phyloP scores from a whole-genome alignment of 2,888 invertebrate species.

The Agrilus mali region DNA sequence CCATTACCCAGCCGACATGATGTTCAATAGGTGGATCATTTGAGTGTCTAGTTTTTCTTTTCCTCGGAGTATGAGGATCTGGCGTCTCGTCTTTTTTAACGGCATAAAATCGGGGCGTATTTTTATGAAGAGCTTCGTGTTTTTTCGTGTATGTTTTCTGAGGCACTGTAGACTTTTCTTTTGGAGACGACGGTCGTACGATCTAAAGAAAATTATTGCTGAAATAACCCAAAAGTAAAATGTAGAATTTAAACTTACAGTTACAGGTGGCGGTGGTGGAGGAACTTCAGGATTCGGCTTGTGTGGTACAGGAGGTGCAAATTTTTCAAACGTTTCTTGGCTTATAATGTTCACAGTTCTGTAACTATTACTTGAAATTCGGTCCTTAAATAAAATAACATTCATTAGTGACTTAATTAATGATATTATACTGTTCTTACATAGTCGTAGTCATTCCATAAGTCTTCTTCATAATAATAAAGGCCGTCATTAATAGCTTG shows the following conservation, averaged over 20 bases:
- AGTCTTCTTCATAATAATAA: conserved; percentile 87
- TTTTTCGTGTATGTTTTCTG: too few species aligned
- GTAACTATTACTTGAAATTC: conserved; percentile 45
- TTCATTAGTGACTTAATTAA: conserved; percentile 5
- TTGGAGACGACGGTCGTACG: too few species aligned
- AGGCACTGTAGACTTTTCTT: too few species aligned
- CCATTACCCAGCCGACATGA: conserved; percentile 97
- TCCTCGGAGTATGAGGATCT: conserved; percentile 59
- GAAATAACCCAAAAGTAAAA: too few species aligned
- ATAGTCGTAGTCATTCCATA: conserved; percentile 60
- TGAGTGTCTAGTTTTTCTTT: conserved; percentile 84
- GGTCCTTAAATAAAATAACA: conserved; percentile 28
- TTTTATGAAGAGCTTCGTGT: conserved; percentile 28
- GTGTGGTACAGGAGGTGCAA: conserved; percentile 51
- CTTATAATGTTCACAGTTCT: conserved; percentile 81
- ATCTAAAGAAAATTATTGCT: too few species aligned
- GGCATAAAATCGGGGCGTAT: conserved; percentile 84
- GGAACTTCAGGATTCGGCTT: conserved; percentile 63
- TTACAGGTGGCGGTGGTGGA: conserved; percentile 63
- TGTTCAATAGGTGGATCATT: conserved; percentile 89
- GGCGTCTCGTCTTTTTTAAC: conserved; percentile 68
- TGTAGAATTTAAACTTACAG: conserved; percentile 9
- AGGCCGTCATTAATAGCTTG: conserved; percentile 96
- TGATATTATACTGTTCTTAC: conserved; percentile 21
- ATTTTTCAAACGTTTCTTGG: conserved; percentile 77